Percentiles rank a stretch among this genome's conserved stretches.
Conservation (phyloP, 2,113 vertebrate genomes). For the Galeopterus variegatus region DNA sequence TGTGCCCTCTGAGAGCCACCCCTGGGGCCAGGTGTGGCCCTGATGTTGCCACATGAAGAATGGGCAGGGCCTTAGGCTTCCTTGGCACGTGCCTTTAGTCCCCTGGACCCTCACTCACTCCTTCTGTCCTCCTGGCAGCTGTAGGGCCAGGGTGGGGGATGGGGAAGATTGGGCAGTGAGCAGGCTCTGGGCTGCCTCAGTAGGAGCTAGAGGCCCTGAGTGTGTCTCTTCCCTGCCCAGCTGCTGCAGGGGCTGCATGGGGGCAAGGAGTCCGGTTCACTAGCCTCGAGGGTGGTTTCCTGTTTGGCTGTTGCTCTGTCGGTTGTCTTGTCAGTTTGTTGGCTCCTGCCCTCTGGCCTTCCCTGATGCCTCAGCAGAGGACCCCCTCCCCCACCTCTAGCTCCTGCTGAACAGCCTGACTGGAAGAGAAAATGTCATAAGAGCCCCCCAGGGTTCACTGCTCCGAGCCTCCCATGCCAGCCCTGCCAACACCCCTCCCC, state of each 20-base stretch:
- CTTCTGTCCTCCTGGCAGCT: neutral
- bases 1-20: neutral
- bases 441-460: constrained; percentile 45
- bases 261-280: constrained; percentile 49
- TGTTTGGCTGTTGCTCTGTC: constrained; percentile 58
- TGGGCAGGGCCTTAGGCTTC: neutral
- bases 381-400: neutral
- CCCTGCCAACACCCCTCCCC: neutral
- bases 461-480: neutral
- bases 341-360: constrained; percentile 79
- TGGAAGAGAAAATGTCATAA: constrained; percentile 65
- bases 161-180: neutral
- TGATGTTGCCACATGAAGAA: neutral
- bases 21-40: fast-evolving
- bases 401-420: constrained; percentile 73
- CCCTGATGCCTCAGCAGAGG: constrained; percentile 58
- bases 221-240: neutral
- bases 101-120: neutral
- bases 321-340: neutral
- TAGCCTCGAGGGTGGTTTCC: constrained; percentile 42
- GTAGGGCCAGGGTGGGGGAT: neutral
- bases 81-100: neutral
- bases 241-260: neutral
- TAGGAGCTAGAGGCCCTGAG: neutral
- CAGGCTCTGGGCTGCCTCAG: neutral